These are phyloP conservation scores for Chelonus insularis DNA, from an alignment of 1,140 invertebrate genomes.

Conservation along the genomic window DNA sequence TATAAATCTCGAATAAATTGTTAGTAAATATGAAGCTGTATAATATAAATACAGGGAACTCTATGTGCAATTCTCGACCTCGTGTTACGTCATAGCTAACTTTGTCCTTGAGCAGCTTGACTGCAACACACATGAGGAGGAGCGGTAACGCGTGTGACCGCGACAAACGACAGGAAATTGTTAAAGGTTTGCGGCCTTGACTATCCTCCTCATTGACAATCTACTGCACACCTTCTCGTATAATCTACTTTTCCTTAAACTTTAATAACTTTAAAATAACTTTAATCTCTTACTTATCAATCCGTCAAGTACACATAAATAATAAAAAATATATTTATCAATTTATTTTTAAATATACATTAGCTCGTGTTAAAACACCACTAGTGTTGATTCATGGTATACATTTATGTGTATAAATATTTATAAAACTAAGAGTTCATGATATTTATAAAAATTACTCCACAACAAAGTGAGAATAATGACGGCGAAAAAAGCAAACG, in stretches of 20 bases:
- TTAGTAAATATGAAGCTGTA: neutral
- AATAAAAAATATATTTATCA: no score
- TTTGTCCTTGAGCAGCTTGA: constrained; percentile 12
- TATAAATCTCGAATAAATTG: neutral
- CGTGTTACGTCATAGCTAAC: constrained; percentile 15
- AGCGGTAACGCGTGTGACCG: constrained; percentile 14
- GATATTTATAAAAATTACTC: no score
- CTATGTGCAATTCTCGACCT: constrained; percentile 16
- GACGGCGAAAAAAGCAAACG: no score
- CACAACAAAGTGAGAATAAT: no score
- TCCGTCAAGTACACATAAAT: no score
- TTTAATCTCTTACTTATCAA: no score
- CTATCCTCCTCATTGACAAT: constrained; percentile 12
- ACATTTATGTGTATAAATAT: no score
- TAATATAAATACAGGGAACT: neutral
- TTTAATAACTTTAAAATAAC: neutral
- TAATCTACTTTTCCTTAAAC: neutral
- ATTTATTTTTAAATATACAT: no score
- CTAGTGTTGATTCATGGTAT: no score
- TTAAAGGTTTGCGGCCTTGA: constrained; percentile 26
- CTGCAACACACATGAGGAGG: neutral
- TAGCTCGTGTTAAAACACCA: no score
- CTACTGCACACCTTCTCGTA: neutral
- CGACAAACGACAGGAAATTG: constrained; percentile 28
- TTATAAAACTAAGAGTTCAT: no score